Evolutionary conservation across 2,888 invertebrate genomes (phyloP).

Genomic region (Eledone cirrhosa): DNA sequence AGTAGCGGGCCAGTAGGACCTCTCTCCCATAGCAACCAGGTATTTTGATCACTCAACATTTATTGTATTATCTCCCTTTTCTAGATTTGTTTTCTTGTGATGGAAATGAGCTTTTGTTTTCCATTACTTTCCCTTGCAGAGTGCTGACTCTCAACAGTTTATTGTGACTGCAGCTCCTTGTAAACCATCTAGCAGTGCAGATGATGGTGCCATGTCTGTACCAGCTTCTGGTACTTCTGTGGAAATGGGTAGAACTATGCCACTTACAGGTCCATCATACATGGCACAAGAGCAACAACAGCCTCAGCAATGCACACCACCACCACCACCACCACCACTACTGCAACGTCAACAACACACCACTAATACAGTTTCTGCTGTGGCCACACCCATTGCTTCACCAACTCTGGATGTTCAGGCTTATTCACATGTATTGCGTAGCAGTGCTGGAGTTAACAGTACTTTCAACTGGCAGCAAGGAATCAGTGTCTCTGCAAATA

Average conservation of each 20-base stretch:
- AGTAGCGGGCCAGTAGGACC: constrained; percentile 42
- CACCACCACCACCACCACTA: constrained; percentile 23
- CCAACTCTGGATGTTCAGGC: constrained; percentile 36
- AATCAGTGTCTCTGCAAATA: constrained; percentile 15
- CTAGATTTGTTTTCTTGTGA: background rate
- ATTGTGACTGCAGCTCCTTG: background rate
- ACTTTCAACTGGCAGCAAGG: background rate
- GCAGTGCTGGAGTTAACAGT: background rate
- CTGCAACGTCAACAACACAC: constrained; percentile 28
- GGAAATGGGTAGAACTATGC: background rate
- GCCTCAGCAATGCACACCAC: constrained; percentile 4
- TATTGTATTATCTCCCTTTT: background rate
- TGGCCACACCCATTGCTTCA: constrained; percentile 46
- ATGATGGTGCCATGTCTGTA: background rate
- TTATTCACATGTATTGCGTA: background rate
- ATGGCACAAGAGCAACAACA: background rate
- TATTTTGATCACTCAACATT: constrained; percentile 5
- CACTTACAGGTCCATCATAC: background rate
- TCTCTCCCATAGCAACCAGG: constrained; percentile 39
- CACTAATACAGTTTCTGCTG: constrained; percentile 46
- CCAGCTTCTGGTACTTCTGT: background rate
- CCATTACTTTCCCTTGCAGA: background rate
- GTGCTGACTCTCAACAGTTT: background rate
- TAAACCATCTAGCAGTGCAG: background rate
- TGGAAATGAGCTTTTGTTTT: constrained; percentile 5